Base-by-base conservation (phyloP, 2,797 vertebrate genomes). In the Parambassis ranga region DNA sequence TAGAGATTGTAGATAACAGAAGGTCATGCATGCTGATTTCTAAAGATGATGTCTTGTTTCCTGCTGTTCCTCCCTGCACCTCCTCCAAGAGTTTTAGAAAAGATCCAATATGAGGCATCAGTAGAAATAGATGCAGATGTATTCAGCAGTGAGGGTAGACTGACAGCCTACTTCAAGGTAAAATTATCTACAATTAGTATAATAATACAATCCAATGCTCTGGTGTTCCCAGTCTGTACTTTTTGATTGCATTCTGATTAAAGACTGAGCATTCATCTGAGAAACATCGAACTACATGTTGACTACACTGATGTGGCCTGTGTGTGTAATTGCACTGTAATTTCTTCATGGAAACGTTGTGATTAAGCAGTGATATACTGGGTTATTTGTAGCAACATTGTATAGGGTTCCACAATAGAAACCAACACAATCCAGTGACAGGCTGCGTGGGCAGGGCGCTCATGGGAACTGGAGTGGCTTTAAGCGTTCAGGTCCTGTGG, bases 401-500 rank as follows among this genome's bases (percentile, higher is more conserved):
- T 85, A 18, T 48, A 15, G n/a, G 33, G 74, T 63, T 75, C 62
- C 67, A 89, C 76, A 84, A 84, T 80, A 60, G 64, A 73, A 68
- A 46, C 33, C 53, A 15, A 28, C 49, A 51, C 62, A 69, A 51
- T 70, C 62, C 47, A 30, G 65, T 30, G 74, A 55, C 44, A n/a
- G 71, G 32, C 63, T 66, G 56, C 3, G 58, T 65, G 52, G 71
- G 56, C 31, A 14, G 39, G 30, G 56, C 7, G 24, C 80, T 83
- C 76, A 77, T 89, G 82, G 82, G 84, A 89, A 85, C 75, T 51
- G 24, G 51, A 61, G 56, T 53, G 69, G 48, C 71, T 75, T 79
- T 82, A 44, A 44, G 51, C 3, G 60, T 55, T 69, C 18, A 10
- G 56, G 57, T 74, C 75, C 76, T 65, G n/a, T 0, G 77, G 65